Percentiles rank a stretch among this genome's conserved stretches.
phyloP scores from a whole-genome alignment of 2,797 vertebrate species.

The Coccyzus lansbergi region DNA sequence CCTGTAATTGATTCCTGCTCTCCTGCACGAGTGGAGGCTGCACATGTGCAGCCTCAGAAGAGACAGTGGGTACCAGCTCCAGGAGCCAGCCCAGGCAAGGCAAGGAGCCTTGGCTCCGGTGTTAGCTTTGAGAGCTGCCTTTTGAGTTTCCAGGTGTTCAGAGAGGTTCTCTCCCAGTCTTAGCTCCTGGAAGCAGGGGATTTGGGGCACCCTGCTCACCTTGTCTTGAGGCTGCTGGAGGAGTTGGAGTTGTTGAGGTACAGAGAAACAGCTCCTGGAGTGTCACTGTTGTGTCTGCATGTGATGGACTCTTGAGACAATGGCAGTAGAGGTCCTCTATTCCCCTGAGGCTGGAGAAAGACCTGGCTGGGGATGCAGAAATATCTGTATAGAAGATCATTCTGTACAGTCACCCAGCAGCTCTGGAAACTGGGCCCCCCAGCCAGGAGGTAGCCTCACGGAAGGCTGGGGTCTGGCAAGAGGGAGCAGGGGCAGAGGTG shows the following conservation, averaged over 20 bases:
- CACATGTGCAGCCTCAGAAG: constrained; percentile 8
- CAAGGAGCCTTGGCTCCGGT: background rate
- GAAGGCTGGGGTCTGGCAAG: background rate
- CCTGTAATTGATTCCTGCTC: constrained; percentile 60
- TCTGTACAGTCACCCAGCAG: background rate
- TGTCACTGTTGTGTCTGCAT: background rate
- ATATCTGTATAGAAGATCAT: background rate
- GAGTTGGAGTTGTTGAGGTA: background rate
- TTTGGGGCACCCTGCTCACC: background rate
- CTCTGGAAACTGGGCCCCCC: background rate
- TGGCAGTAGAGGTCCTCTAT: background rate
- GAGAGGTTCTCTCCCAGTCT: background rate
- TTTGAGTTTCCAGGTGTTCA: background rate
- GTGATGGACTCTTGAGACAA: background rate
- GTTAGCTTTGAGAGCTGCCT: background rate
- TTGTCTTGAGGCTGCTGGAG: background rate
- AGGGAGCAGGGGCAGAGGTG: background rate
- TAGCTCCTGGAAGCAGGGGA: background rate
- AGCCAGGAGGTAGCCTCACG: background rate
- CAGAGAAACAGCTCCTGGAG: background rate
- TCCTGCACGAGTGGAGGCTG: background rate
- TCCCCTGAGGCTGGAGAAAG: background rate
- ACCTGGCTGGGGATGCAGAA: background rate
- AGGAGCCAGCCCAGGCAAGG: background rate
- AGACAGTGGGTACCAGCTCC: background rate